These are phyloP conservation scores for Desoria tigrina DNA, from an alignment of 2,888 invertebrate genomes.

Conservation along the genomic window DNA sequence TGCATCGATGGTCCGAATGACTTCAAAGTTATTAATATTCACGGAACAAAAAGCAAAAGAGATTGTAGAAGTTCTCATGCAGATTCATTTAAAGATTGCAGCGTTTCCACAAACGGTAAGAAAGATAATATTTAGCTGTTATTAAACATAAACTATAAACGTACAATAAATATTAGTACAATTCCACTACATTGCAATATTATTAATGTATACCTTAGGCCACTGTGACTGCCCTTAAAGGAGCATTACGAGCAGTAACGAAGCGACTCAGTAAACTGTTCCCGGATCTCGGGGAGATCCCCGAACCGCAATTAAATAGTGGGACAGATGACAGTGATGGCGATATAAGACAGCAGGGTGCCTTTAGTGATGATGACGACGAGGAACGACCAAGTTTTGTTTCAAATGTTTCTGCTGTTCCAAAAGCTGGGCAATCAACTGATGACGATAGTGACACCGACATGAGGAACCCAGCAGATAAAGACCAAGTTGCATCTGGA, in stretches of 20 bases:
- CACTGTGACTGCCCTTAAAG: constrained; percentile 2
- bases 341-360: not conserved
- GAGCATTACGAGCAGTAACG: not conserved
- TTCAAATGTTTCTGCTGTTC: not conserved
- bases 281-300: not conserved
- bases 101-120: constrained; percentile 11
- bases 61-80: not conserved
- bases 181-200: no score
- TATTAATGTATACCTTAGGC: no score
- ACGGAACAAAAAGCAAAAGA: not conserved
- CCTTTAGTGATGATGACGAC: constrained; percentile 13
- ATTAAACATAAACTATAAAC: no score
- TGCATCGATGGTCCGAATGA: not conserved
- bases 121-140: no score
- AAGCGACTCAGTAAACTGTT: constrained; percentile 3
- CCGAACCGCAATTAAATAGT: not conserved
- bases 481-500: no score
- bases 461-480: no score
- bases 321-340: not conserved
- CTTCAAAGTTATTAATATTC: not conserved
- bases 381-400: not conserved
- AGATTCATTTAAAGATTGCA: constrained; percentile 5
- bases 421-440: not conserved
- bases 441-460: not conserved
- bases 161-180: no score